A percentile compares a stretch with the other conserved stretches of the same genome.
These are phyloP conservation scores for Vanessa tameamea DNA, from an alignment of 1,140 invertebrate species.

Conservation along the genomic window DNA sequence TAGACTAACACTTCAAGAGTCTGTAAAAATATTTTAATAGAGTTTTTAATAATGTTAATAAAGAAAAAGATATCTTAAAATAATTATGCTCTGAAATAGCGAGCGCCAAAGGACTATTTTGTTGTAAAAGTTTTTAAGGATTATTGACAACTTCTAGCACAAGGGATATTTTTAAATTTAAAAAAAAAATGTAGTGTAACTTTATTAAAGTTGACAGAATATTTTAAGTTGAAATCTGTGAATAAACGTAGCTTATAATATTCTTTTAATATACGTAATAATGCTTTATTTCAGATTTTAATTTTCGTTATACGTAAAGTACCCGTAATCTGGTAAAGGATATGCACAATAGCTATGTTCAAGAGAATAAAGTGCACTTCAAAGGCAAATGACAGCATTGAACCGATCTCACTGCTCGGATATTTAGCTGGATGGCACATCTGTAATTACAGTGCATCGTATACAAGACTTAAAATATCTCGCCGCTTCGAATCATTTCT, in stretches of 20 bases:
- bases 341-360: constrained; percentile 48
- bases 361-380: constrained; percentile 57
- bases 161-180: constrained; percentile 4
- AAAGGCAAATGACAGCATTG: constrained; percentile 63
- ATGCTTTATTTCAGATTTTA: neutral
- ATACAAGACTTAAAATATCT: constrained; percentile 65
- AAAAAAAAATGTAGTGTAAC: neutral
- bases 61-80: constrained; percentile 8
- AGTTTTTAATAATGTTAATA: neutral
- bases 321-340: constrained; percentile 28
- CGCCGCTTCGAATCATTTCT: constrained; percentile 54
- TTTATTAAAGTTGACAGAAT: neutral
- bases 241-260: no score
- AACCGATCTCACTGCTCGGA: constrained; percentile 51
- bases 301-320: neutral
- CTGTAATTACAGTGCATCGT: constrained; percentile 66
- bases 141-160: constrained; percentile 26
- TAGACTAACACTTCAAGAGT: no score
- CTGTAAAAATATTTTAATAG: neutral
- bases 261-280: no score
- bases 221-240: no score
- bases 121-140: constrained; percentile 18
- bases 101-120: constrained; percentile 18
- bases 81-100: constrained; percentile 7
- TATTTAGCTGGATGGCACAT: constrained; percentile 68